Conservation (phyloP, 2,113 vertebrate genomes). For the Oreochromis spilurus region DNA sequence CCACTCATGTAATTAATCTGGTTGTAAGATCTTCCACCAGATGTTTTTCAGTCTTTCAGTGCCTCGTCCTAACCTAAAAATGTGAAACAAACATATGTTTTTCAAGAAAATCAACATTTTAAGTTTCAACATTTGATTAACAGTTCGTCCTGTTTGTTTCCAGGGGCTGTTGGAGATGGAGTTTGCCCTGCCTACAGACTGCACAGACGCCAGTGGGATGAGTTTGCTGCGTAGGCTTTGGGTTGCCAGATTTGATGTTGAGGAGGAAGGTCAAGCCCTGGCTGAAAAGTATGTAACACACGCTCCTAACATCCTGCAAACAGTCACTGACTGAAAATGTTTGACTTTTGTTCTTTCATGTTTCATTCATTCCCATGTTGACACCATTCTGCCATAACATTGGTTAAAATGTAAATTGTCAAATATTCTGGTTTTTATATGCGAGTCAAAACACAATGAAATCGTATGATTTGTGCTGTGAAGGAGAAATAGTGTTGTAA, state of each 20-base stretch:
- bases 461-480: neutral
- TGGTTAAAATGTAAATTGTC: too few species aligned
- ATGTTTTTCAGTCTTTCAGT: neutral
- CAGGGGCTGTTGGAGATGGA: slow-evolving; percentile 93
- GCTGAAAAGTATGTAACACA: slow-evolving; percentile 79
- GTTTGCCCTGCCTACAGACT: slow-evolving; percentile 89
- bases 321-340: neutral
- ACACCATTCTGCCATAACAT: neutral
- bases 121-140: neutral
- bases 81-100: neutral
- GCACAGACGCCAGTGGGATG: slow-evolving; percentile 82
- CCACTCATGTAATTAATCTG: neutral
- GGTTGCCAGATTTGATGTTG: slow-evolving; percentile 89
- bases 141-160: neutral
- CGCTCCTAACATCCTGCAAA: neutral
- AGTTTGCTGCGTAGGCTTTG: slow-evolving; percentile 88
- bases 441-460: neutral
- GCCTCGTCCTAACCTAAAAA: neutral
- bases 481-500: neutral
- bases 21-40: neutral
- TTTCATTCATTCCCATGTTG: neutral
- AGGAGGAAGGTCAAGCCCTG: slow-evolving; percentile 82
- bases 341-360: neutral
- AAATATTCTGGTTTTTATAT: neutral
- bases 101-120: neutral